phyloP scores from a whole-genome alignment of 2,113 vertebrate genomes.

The Porphyrio hochstetteri region DNA sequence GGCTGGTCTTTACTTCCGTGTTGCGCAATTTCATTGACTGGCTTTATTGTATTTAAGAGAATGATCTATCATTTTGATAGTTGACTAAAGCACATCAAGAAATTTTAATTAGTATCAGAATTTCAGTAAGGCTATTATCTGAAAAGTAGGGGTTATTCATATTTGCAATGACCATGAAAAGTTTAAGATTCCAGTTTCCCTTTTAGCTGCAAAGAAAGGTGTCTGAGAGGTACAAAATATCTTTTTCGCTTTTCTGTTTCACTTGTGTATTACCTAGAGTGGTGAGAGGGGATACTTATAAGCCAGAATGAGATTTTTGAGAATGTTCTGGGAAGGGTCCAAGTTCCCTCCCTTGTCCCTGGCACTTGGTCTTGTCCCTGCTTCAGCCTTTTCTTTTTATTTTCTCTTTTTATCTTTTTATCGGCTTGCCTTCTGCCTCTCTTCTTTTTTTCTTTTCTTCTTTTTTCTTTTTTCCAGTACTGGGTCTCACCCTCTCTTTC shows the following conservation, averaged over 20 bases:
- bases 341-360: background rate
- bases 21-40: background rate
- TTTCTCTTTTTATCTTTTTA: background rate
- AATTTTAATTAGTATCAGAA: background rate
- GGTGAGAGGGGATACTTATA: rapidly evolving
- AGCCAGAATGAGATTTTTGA: background rate
- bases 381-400: background rate
- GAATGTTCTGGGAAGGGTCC: background rate
- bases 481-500: background rate
- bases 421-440: background rate
- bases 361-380: background rate
- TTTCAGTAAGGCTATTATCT: background rate
- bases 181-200: background rate
- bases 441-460: no score
- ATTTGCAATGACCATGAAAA: background rate
- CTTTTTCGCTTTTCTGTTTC: background rate
- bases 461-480: background rate
- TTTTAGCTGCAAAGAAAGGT: background rate
- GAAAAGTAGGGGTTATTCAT: background rate
- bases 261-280: background rate
- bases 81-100: background rate
- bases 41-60: background rate
- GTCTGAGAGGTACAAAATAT: background rate
- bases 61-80: background rate
- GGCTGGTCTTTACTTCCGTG: background rate